phyloP scores from a whole-genome alignment of 2,113 vertebrate genomes.

The Recurvirostra avosetta region DNA sequence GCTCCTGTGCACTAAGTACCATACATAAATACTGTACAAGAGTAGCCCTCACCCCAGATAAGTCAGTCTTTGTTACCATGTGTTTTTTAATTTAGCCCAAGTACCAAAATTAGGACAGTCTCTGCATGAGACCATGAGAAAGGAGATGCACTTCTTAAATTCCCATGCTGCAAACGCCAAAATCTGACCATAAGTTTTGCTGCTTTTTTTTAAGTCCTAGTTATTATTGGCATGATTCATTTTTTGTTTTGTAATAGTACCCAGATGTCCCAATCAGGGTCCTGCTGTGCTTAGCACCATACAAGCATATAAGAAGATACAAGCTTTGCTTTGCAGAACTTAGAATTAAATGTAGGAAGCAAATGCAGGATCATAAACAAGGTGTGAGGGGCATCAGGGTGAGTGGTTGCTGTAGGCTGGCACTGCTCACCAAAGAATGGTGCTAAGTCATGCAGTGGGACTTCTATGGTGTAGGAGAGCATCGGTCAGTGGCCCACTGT shows the following conservation, averaged over 20 bases:
- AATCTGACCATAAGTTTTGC: not conserved
- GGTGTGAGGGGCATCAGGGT: not conserved
- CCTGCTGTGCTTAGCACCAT: not conserved
- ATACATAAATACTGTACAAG: not conserved
- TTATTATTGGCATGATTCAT: slow-evolving; percentile 20
- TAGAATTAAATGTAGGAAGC: not conserved
- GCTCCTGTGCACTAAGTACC: not conserved
- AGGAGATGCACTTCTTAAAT: not conserved
- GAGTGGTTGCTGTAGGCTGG: not conserved
- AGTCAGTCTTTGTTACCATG: not conserved
- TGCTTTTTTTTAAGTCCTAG: not conserved
- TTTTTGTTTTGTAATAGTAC: slow-evolving; percentile 38
- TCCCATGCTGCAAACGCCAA: not conserved
- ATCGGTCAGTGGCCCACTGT: not conserved
- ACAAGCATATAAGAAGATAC: not conserved
- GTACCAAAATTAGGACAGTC: not conserved
- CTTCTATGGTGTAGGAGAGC: not conserved
- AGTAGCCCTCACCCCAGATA: not conserved
- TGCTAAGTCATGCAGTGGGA: not conserved
- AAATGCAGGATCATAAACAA: not conserved
- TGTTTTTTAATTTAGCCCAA: not conserved
- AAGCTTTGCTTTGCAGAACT: not conserved
- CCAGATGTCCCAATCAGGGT: slow-evolving; percentile 2
- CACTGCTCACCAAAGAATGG: rapidly evolving
- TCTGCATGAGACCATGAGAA: not conserved